Evolutionary conservation across 2,888 invertebrate species (phyloP).

Genomic region (Cybosia mesomella): DNA sequence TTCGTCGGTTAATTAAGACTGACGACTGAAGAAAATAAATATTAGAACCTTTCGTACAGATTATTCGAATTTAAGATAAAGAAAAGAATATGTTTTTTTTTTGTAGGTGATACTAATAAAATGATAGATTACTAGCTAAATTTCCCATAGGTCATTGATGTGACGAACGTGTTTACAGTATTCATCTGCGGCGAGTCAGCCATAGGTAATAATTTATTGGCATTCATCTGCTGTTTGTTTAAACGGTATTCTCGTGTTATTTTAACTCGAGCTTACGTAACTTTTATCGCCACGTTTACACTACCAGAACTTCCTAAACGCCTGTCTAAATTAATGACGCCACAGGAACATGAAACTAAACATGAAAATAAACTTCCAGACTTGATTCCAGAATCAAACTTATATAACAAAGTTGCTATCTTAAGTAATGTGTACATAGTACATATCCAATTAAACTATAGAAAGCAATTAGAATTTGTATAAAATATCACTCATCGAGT

Average conservation of each 20-base stretch:
- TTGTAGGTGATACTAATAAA: neutral
- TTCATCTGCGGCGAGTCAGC: slow-evolving; percentile 44
- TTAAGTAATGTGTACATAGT: neutral
- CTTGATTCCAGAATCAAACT: neutral
- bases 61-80: too few relatives aligned
- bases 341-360: slow-evolving; percentile 37
- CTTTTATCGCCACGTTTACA: slow-evolving; percentile 62
- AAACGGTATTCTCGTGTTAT: slow-evolving; percentile 65
- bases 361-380: slow-evolving; percentile 23
- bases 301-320: slow-evolving; percentile 53
- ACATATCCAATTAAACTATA: neutral
- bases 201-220: slow-evolving; percentile 66
- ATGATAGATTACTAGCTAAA: neutral
- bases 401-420: neutral
- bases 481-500: neutral
- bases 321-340: slow-evolving; percentile 50
- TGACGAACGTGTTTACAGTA: slow-evolving; percentile 50
- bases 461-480: neutral
- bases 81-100: too few relatives aligned
- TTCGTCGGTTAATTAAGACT: too few relatives aligned
- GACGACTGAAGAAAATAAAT: too few relatives aligned
- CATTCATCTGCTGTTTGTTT: slow-evolving; percentile 70
- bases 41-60: too few relatives aligned
- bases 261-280: slow-evolving; percentile 55
- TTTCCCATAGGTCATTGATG: neutral